Conservation (phyloP, 2,113 vertebrate genomes). For the Oncorhynchus gorbuscha region DNA sequence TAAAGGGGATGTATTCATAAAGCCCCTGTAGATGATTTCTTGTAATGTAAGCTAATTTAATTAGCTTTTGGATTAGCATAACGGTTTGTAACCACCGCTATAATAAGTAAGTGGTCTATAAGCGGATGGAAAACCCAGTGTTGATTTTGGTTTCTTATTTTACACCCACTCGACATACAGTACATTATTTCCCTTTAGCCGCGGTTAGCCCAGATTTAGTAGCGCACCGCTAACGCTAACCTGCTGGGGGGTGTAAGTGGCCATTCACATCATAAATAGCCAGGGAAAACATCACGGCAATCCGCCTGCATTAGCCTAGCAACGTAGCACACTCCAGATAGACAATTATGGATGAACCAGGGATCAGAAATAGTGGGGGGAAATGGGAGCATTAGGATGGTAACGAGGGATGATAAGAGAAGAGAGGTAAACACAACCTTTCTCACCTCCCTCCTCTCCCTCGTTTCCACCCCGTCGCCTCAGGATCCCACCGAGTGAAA, state of each 20-base stretch:
- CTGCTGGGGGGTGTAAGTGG: slow-evolving; percentile 56
- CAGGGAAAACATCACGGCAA: slow-evolving; percentile 31
- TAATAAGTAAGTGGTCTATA: slow-evolving; percentile 55
- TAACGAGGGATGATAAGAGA: slow-evolving; percentile 28
- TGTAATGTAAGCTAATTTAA: slow-evolving; percentile 62
- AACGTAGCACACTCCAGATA: slow-evolving; percentile 10
- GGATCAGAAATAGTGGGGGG: background rate
- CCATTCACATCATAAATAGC: slow-evolving; percentile 37
- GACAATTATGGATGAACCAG: slow-evolving; percentile 42
- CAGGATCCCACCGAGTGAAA: slow-evolving; percentile 13
- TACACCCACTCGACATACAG: slow-evolving; percentile 56
- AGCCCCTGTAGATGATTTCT: slow-evolving; percentile 52
- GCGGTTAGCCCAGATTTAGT: slow-evolving; percentile 49
- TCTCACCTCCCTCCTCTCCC: slow-evolving; percentile 32
- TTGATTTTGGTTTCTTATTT: slow-evolving; percentile 41
- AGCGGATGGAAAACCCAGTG: slow-evolving; percentile 56
- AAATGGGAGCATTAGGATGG: slow-evolving; percentile 32
- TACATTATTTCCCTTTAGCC: slow-evolving; percentile 64
- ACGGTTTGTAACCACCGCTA: slow-evolving; percentile 56
- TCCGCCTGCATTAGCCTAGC: slow-evolving; percentile 16
- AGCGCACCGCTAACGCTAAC: slow-evolving; percentile 54
- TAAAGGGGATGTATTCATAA: slow-evolving; percentile 53
- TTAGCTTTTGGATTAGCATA: slow-evolving; percentile 69
- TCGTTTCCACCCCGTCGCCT: slow-evolving; percentile 25
- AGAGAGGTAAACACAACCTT: slow-evolving; percentile 35